Base-by-base conservation (phyloP, 2,113 vertebrate species). In the Orycteropus afer region DNA sequence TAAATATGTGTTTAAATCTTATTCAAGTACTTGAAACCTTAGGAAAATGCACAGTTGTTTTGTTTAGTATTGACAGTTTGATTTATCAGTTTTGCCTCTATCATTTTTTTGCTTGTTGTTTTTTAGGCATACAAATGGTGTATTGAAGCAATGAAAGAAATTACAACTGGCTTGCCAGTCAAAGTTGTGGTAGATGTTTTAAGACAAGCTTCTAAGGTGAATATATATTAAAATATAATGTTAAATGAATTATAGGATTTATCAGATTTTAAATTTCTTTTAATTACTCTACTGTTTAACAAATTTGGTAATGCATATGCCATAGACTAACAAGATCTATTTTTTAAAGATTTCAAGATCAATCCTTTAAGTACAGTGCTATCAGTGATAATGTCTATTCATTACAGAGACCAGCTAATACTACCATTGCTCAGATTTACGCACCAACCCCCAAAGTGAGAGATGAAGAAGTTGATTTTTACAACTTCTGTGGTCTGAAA, bases 141-240 rank as follows among this genome's bases (percentile, higher is more conserved):
- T 96, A 99, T 99, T 98, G 99, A 99, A 97, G 99, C 99, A 82
- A 99, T 99, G 99, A 99, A 99, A 98, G 99, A 99, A 98, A 99
- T 99, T 93, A 99, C 99, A 34, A 98, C 99, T 25, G 99, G 99
- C 45, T 98, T 99, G 95, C 99, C 99, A 90, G 99, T 99, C 0
- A 99, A 99, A 98, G 99, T 99, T 25, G 99, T 99, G 77, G 99
- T 99, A 91, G 99, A 99, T 98, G 99, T 99, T 94, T 98, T 99
- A 93, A 99, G 99, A 95, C 99, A 99, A 98, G 99, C 99, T 15
- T 99, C 99, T 20, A 99, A 99, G 99, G 99, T 99, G 87, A 98
- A 1, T 95, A 89, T n/a, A 5, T 92, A 1, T 40, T 65, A 57
- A 83, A 89, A 77, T 55, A 53, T 53, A 15, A 53, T 22, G 2